Evolutionary conservation across 2,113 vertebrate genomes (phyloP), one percentile per base, ranked within the genome.

Genomic region (Albula goreensis): DNA sequence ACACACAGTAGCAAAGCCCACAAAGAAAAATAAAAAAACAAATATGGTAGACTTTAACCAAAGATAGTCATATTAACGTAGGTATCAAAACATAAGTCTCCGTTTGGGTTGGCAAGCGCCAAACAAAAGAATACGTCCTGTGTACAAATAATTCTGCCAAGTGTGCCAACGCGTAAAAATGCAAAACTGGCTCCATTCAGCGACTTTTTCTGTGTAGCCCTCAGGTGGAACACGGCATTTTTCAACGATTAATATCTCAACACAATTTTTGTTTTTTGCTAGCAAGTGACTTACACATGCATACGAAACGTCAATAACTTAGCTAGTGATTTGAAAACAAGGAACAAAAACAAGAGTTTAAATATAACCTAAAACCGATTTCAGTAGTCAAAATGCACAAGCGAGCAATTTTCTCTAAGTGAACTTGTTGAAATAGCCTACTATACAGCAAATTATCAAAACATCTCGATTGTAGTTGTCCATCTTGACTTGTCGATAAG

Each of bases 1-100:
- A 51, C 92, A 90, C 90, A 90, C 90, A 89, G 88, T 89, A 85
- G 84, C 79, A 85, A 63, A 83, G 90, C 90, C 88, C 86, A 90
- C 91, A 86, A 91, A 88, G 70, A 80, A 87, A 48, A 50, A 82
- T 2, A 9, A 66, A 49, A 49, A 25, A 78, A 41, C 52, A 53
- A 51, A 41, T 9, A 3, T 52, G 10, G 52, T 41, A 25, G 51
- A 56, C 13, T 12, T n/a, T 66, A 66, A 74, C 49, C 60, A 41
- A 0, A 52, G 50, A 82, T 41, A 49, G 19, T 1, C n/a, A 8
- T 11, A 48, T 56, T 50, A 49, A 78, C 74, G 56, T 49, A 57
- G 56, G 51, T 52, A 56, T 60, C 41, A 31, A 60, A n/a, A 53
- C 66, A 66, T 86, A 77, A 78, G 49, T 57, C 78, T 80, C 52